A percentile compares a stretch with the other conserved stretches of the same genome.
phyloP scores from a whole-genome alignment of 2,888 invertebrate genomes.

The Polydrusus pterygomalis region DNA sequence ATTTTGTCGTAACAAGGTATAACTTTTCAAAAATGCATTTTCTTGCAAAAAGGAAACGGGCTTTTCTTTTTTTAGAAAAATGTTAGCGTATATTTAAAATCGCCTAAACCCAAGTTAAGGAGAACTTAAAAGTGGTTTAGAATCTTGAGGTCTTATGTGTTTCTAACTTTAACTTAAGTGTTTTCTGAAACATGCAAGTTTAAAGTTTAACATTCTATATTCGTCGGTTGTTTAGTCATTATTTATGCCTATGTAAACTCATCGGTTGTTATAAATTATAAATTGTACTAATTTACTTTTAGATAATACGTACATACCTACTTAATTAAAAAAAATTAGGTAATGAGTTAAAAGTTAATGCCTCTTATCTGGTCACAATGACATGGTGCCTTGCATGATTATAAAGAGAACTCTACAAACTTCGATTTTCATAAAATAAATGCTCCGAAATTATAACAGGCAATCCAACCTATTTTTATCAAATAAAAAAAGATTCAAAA shows the following conservation, averaged over 20 bases:
- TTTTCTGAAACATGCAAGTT: conserved; percentile 29
- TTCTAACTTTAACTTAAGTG: conserved; percentile 23
- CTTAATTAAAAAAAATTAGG: too few species aligned
- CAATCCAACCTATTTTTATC: too few species aligned
- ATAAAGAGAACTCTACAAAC: too few species aligned
- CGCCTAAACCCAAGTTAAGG: conserved; percentile 8
- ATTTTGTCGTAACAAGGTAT: background rate
- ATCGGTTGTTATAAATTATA: background rate
- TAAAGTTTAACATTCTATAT: conserved; percentile 23
- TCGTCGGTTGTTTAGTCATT: conserved; percentile 6
- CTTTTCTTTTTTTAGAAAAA: background rate
- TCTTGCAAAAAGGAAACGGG: background rate
- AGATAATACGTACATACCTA: too few species aligned
- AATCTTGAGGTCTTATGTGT: conserved; percentile 17
- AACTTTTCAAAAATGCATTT: conserved; percentile 6
- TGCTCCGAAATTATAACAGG: too few species aligned
- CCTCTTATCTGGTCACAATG: too few species aligned
- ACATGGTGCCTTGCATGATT: too few species aligned
- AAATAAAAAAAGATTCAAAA: background rate
- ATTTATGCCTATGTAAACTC: background rate
- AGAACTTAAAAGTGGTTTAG: conserved; percentile 17
- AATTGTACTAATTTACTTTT: too few species aligned
- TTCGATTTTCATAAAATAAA: too few species aligned
- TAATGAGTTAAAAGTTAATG: too few species aligned
- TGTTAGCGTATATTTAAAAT: conserved; percentile 7